Evolutionary conservation across 2,888 invertebrate species (phyloP).

Genomic region (Andrena hattorfiana): DNA sequence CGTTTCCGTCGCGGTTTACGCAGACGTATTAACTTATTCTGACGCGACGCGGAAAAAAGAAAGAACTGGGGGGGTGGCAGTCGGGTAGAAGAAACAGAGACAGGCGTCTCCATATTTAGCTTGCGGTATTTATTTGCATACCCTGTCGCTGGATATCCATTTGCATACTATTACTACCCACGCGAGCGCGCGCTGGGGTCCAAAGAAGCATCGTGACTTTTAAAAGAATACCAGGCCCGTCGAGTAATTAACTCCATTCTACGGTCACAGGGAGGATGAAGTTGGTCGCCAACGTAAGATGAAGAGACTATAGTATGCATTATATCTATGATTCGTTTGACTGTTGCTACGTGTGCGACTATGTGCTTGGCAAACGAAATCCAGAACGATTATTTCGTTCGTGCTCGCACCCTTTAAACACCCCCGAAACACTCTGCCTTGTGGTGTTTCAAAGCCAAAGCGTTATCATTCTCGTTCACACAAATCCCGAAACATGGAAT

Average conservation of each 20-base stretch:
- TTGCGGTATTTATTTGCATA: conserved; percentile 62
- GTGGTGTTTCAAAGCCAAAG: too few species aligned
- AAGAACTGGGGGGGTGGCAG: conserved; percentile 3
- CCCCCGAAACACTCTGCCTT: too few species aligned
- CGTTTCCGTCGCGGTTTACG: conserved; percentile 67
- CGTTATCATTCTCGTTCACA: not conserved
- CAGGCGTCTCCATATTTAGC: conserved; percentile 52
- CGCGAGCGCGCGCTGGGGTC: not conserved
- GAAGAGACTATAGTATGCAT: too few species aligned
- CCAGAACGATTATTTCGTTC: too few species aligned
- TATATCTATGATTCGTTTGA: too few species aligned
- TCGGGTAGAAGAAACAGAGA: conserved; percentile 21
- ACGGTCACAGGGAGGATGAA: too few species aligned
- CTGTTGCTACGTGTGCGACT: too few species aligned
- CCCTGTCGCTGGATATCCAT: conserved; percentile 54
- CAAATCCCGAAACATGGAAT: conserved; percentile 7
- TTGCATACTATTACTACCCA: conserved; percentile 61
- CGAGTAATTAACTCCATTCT: not conserved
- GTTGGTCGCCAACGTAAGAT: too few species aligned
- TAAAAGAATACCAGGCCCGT: not conserved
- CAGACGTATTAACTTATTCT: conserved; percentile 74
- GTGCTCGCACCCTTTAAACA: too few species aligned
- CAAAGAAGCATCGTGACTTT: not conserved
- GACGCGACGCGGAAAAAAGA: conserved; percentile 63
- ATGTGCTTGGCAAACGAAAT: too few species aligned